These are phyloP conservation scores for Ectobius pallidus DNA, from an alignment of 2,888 invertebrate species.

Conservation along the genomic window DNA sequence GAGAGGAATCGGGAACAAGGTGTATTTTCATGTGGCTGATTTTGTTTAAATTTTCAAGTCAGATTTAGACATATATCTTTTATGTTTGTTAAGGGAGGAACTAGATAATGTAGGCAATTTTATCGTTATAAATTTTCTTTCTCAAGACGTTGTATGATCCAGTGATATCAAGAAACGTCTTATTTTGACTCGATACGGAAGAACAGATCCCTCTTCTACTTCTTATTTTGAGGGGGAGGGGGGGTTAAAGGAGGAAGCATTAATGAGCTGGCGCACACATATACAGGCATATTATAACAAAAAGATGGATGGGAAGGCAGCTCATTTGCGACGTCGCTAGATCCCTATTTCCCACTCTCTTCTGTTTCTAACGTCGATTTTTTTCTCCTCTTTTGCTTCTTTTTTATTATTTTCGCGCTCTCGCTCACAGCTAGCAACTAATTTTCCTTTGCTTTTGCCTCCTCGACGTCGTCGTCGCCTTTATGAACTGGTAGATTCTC, in stretches of 20 bases:
- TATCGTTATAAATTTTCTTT: no score
- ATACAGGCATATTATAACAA: background rate
- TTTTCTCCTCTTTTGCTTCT: conserved; percentile 1
- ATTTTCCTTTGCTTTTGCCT: conserved; percentile 37
- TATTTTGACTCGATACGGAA: background rate
- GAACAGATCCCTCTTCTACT: background rate
- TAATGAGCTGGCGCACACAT: conserved; percentile 13
- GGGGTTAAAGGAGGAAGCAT: conserved; percentile 9
- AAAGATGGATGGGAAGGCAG: conserved; percentile 10
- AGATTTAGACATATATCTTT: no score
- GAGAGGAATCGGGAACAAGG: no score
- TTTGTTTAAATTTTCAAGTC: no score
- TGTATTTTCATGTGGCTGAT: no score
- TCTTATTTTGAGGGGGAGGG: background rate
- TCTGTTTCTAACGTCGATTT: conserved; percentile 22
- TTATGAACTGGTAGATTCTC: conserved; percentile 34
- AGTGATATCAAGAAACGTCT: no score
- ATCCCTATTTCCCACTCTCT: conserved; percentile 7
- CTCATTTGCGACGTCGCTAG: conserved; percentile 24
- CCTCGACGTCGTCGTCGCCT: conserved; percentile 33
- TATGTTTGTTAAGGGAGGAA: no score
- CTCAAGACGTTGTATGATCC: no score
- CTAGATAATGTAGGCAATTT: no score
- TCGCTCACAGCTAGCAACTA: conserved; percentile 24
- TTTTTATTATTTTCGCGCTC: background rate